phyloP scores from a whole-genome alignment of 1,140 invertebrate genomes.

The Saxidomus purpurata region DNA sequence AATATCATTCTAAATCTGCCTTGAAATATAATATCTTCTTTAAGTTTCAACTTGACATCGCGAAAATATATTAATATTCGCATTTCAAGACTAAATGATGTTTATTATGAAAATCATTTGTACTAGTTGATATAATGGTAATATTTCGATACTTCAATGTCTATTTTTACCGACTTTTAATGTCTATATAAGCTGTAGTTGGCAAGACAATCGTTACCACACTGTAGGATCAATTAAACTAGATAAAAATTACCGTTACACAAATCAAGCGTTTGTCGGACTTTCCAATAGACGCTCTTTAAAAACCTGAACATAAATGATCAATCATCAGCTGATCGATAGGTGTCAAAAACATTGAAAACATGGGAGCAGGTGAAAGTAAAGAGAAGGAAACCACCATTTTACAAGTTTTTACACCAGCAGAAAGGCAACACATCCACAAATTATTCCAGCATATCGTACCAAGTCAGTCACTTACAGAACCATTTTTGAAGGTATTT shows the following conservation, averaged over 20 bases:
- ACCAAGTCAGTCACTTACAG: conserved; percentile 67
- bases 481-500: conserved; percentile 65
- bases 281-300: background rate
- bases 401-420: conserved; percentile 63
- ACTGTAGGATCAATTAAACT: background rate
- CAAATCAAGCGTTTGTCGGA: background rate
- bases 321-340: conserved; percentile 31
- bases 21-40: too few relatives aligned
- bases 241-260: background rate
- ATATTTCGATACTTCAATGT: too few relatives aligned
- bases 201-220: background rate
- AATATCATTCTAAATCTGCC: too few relatives aligned
- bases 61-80: background rate
- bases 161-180: too few relatives aligned
- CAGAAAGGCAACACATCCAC: conserved; percentile 63
- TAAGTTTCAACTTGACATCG: too few relatives aligned
- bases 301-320: background rate
- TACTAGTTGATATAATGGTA: too few relatives aligned
- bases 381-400: conserved; percentile 41
- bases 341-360: conserved; percentile 58
- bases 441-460: conserved; percentile 68
- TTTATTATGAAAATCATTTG: too few relatives aligned
- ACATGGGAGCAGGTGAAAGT: conserved; percentile 62
- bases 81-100: background rate
- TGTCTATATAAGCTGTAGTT: background rate